Percentiles rank a stretch among this genome's conserved stretches.
These are phyloP conservation scores for Nomada ruficornis DNA, from an alignment of 2,888 invertebrate genomes.

Conservation along the genomic window DNA sequence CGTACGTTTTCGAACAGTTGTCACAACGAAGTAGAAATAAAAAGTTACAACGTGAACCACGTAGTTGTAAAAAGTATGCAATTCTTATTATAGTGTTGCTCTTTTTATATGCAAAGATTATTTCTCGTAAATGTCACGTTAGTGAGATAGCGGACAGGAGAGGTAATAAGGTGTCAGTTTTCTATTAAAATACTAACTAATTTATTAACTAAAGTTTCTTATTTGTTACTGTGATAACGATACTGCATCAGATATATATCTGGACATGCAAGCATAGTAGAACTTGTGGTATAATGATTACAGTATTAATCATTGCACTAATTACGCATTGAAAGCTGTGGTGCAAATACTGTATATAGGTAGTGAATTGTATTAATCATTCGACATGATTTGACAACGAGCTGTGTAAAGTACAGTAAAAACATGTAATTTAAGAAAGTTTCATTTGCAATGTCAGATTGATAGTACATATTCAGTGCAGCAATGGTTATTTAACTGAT, in stretches of 20 bases:
- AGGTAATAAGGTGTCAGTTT: no score
- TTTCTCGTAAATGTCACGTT: no score
- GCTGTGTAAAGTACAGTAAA: background rate
- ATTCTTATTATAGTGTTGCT: no score
- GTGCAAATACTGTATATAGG: background rate
- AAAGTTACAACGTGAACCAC: background rate
- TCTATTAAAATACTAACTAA: no score
- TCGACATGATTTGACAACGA: background rate
- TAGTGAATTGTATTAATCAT: background rate
- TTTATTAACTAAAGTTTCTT: background rate
- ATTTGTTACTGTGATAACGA: background rate
- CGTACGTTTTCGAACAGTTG: background rate
- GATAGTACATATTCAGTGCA: background rate
- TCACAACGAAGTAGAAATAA: background rate
- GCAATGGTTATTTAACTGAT: slow-evolving; percentile 5
- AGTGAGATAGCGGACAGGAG: no score
- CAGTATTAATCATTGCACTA: background rate
- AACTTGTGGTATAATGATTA: slow-evolving; percentile 1
- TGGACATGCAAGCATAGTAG: background rate
- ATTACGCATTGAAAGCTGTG: background rate
- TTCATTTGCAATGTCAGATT: background rate
- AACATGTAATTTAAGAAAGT: slow-evolving; percentile 3
- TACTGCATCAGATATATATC: background rate
- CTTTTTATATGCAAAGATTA: no score
- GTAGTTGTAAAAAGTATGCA: background rate